Evolutionary conservation across 1,140 invertebrate genomes (phyloP).

Genomic region (Riptortus pedestris): DNA sequence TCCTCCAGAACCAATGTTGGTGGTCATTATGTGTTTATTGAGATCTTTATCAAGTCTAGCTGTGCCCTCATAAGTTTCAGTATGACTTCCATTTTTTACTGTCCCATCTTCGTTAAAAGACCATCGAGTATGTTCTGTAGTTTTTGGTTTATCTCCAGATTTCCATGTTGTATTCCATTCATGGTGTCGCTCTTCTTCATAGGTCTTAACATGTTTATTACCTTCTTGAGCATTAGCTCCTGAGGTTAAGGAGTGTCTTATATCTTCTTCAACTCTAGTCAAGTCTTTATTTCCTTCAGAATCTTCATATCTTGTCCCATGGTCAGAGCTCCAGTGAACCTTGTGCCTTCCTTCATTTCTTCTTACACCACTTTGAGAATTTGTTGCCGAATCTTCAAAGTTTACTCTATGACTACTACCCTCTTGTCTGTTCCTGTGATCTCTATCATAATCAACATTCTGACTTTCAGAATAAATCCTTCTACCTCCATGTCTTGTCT

Average conservation of each 20-base stretch:
- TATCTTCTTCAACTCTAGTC: neutral
- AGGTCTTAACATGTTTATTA: slow-evolving; percentile 5
- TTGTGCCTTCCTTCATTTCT: slow-evolving; percentile 8
- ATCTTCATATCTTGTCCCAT: neutral
- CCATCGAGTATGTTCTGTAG: slow-evolving; percentile 24
- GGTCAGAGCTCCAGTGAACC: slow-evolving; percentile 7
- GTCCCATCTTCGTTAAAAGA: slow-evolving; percentile 30
- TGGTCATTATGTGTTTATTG: neutral
- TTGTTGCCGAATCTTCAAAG: too few species aligned
- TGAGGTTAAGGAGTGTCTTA: neutral
- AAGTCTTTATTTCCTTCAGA: neutral
- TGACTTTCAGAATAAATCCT: too few species aligned
- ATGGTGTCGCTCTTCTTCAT: slow-evolving; percentile 20
- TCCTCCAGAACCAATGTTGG: neutral
- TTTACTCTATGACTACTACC: too few species aligned
- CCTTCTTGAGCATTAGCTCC: neutral
- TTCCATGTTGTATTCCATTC: slow-evolving; percentile 31
- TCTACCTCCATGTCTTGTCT: too few species aligned
- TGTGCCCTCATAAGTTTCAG: slow-evolving; percentile 21
- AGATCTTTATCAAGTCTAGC: slow-evolving; percentile 1
- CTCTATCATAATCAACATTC: too few species aligned
- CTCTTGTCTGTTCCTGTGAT: too few species aligned
- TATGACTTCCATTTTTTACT: slow-evolving; percentile 27
- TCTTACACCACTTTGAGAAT: neutral
- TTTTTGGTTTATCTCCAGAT: slow-evolving; percentile 25